Conservation (phyloP, 2,113 vertebrate species). For the Tiliqua scincoides region DNA sequence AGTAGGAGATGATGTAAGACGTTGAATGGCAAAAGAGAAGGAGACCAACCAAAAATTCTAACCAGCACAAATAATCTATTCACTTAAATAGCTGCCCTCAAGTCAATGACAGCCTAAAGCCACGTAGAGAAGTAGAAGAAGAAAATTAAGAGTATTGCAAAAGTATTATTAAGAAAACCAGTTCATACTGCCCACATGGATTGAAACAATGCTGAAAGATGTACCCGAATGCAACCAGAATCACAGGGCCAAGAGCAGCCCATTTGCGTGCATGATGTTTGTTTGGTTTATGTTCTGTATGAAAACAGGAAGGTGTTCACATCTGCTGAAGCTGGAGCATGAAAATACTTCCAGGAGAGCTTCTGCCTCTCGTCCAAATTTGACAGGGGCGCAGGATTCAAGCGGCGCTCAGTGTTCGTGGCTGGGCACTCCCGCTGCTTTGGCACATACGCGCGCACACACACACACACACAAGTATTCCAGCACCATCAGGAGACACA, state of each 20-base stretch:
- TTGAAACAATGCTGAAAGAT: conserved; percentile 36
- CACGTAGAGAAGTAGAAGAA: neutral
- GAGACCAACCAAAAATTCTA: neutral
- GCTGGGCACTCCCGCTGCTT: conserved; percentile 53
- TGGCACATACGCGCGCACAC: conserved; percentile 27
- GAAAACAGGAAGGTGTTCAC: conserved; percentile 59
- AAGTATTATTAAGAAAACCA: neutral
- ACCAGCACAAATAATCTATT: neutral
- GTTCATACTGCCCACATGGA: conserved; percentile 34
- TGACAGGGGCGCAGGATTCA: conserved; percentile 45
- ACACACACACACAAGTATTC: conserved; percentile 28
- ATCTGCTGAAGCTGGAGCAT: conserved; percentile 52
- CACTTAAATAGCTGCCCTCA: conserved; percentile 1
- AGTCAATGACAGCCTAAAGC: neutral
- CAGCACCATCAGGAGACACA: conserved; percentile 42
- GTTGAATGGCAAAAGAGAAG: neutral
- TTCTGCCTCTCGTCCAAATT: conserved; percentile 54
- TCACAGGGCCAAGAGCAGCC: conserved; percentile 51
- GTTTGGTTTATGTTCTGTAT: conserved; percentile 61
- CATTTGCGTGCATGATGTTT: conserved; percentile 39
- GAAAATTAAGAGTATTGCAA: neutral
- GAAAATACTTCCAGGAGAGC: conserved; percentile 55
- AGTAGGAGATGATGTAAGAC: neutral
- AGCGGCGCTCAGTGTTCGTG: conserved; percentile 48
- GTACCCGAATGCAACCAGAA: conserved; percentile 36